These are phyloP conservation scores for Novumbra hubbsi DNA, from an alignment of 2,797 vertebrate species.

Conservation along the genomic window DNA sequence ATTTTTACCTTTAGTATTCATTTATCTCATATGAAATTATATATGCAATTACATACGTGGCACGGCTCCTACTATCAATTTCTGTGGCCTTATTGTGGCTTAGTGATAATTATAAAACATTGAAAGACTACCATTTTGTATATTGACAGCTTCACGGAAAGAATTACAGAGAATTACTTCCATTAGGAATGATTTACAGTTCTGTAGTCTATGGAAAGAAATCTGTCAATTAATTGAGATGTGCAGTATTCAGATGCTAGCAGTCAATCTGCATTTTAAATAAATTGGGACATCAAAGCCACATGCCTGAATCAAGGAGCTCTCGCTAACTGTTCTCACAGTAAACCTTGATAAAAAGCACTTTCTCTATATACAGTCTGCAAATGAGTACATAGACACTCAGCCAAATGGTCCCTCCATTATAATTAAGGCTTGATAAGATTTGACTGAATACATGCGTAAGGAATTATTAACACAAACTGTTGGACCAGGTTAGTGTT, in stretches of 20 bases:
- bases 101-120: conserved; percentile 53
- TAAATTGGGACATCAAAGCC: not conserved
- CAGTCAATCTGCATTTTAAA: conserved; percentile 5
- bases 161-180: conserved; percentile 14
- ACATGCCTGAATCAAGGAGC: not conserved
- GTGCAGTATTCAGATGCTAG: no score
- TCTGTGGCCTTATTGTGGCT: conserved; percentile 75
- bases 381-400: conserved; percentile 23
- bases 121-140: conserved; percentile 30
- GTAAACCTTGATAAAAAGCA: not conserved
- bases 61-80: conserved; percentile 69
- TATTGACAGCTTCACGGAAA: conserved; percentile 37
- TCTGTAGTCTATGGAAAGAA: no score
- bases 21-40: conserved; percentile 75
- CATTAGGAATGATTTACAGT: not conserved
- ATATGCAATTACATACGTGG: conserved; percentile 82
- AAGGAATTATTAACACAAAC: conserved; percentile 4
- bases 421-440: not conserved
- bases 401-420: conserved; percentile 18
- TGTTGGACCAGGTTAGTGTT: conserved; percentile 30
- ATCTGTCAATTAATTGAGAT: no score
- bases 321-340: not conserved
- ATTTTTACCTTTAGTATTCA: conserved; percentile 65
- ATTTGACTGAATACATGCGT: conserved; percentile 17
- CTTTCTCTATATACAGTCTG: not conserved